A percentile compares a stretch with the other conserved stretches of the same genome.
Evolutionary conservation across 2,888 invertebrate species (phyloP).

Genomic region (Mesoligia furuncula): DNA sequence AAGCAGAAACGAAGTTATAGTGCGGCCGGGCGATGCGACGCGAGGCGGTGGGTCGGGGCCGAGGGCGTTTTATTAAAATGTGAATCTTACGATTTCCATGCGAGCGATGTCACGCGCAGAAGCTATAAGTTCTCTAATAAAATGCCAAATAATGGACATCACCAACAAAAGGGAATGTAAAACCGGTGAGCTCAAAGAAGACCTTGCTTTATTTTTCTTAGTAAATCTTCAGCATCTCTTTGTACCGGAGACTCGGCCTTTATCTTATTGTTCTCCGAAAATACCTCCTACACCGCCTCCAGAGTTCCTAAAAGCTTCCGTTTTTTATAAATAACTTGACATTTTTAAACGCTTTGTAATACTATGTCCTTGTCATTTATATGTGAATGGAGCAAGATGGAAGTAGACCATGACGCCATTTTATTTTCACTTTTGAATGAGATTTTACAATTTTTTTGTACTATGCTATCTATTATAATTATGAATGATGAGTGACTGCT

Average conservation of each 20-base stretch:
- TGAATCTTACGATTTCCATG: background rate
- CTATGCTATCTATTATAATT: background rate
- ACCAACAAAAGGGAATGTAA: background rate
- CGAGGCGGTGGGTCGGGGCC: background rate
- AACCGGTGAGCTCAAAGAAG: background rate
- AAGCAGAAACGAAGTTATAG: too few relatives aligned
- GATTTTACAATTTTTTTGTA: background rate
- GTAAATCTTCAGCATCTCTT: constrained; percentile 12
- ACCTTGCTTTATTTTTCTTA: constrained; percentile 1
- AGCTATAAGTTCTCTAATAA: background rate
- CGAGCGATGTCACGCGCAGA: background rate
- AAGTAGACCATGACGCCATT: background rate
- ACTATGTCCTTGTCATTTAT: background rate
- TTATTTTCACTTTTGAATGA: background rate
- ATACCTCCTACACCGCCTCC: background rate
- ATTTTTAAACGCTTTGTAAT: constrained; percentile 23
- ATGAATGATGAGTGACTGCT: background rate
- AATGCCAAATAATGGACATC: constrained; percentile 12
- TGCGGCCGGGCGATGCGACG: too few relatives aligned
- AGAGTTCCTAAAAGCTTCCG: constrained; percentile 13
- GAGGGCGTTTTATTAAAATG: background rate
- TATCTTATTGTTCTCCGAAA: constrained; percentile 27
- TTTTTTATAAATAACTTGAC: constrained; percentile 17
- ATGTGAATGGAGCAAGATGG: background rate
- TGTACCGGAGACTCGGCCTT: background rate